Evolutionary conservation across 2,113 vertebrate species (phyloP).

Genomic region (Podiceps cristatus): DNA sequence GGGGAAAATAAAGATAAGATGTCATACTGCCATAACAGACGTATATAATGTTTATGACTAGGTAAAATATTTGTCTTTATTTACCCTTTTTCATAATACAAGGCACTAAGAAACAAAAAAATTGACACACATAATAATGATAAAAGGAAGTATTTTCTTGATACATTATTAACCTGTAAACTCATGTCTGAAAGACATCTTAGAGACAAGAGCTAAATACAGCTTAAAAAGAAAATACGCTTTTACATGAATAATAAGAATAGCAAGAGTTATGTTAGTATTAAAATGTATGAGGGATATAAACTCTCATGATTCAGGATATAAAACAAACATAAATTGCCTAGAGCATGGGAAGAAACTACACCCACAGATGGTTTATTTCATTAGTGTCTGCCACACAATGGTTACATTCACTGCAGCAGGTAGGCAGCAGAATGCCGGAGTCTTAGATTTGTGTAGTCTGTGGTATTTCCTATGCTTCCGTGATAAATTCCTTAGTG

Average conservation of each 20-base stretch:
- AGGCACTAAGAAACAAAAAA: neutral
- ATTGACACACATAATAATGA: neutral
- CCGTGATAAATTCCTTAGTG: neutral
- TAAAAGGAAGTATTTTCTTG: neutral
- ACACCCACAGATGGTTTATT: neutral
- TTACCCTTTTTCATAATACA: neutral
- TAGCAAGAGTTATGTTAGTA: neutral
- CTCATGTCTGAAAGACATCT: neutral
- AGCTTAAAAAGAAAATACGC: neutral
- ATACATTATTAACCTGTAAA: neutral
- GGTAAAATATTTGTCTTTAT: neutral
- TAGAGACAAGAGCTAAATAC: neutral
- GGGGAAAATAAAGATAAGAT: neutral
- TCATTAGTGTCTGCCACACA: neutral
- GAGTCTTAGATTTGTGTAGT: neutral
- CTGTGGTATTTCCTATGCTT: constrained; percentile 2
- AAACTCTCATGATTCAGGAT: neutral
- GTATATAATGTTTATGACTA: neutral
- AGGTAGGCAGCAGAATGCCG: neutral
- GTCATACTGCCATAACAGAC: neutral
- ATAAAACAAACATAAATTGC: neutral
- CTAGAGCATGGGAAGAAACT: neutral
- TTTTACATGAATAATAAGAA: neutral
- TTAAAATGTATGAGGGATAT: neutral
- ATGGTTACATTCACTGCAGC: neutral